Evolutionary conservation across 2,888 invertebrate species (phyloP).

Genomic region (Cepaea hortensis): DNA sequence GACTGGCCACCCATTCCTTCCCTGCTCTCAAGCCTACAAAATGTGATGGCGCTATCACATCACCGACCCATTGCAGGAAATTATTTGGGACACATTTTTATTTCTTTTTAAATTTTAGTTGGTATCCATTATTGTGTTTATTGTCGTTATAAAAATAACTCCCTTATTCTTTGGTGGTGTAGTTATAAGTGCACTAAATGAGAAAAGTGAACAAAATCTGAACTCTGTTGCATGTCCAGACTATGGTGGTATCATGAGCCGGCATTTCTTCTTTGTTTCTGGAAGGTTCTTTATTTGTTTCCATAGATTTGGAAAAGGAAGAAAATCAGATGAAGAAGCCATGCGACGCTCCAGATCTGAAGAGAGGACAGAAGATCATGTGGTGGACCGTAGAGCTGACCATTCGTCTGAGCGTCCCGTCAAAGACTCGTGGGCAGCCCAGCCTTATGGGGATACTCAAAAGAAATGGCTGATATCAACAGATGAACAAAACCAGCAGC

Average conservation of each 20-base stretch:
- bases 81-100: too few relatives aligned
- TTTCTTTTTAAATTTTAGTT: too few relatives aligned
- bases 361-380: slow-evolving; percentile 51
- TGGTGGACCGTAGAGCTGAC: slow-evolving; percentile 7
- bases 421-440: slow-evolving; percentile 32
- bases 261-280: slow-evolving; percentile 7
- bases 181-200: not conserved
- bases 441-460: slow-evolving; percentile 31
- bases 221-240: slow-evolving; percentile 19
- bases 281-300: slow-evolving; percentile 23
- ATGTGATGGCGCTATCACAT: too few relatives aligned
- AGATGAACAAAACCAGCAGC: slow-evolving; percentile 49
- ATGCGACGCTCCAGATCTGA: slow-evolving; percentile 54
- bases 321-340: slow-evolving; percentile 63
- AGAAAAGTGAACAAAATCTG: not conserved
- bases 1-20: too few relatives aligned
- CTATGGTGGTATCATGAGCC: not conserved
- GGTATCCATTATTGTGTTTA: too few relatives aligned
- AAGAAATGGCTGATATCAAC: slow-evolving; percentile 6
- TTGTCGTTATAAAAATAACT: too few relatives aligned
- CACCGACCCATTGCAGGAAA: too few relatives aligned
- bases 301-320: slow-evolving; percentile 66
- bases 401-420: slow-evolving; percentile 8
- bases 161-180: too few relatives aligned
- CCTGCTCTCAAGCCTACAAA: too few relatives aligned